Conservation (phyloP, 2,888 invertebrate species). For the Acleris holmiana region DNA sequence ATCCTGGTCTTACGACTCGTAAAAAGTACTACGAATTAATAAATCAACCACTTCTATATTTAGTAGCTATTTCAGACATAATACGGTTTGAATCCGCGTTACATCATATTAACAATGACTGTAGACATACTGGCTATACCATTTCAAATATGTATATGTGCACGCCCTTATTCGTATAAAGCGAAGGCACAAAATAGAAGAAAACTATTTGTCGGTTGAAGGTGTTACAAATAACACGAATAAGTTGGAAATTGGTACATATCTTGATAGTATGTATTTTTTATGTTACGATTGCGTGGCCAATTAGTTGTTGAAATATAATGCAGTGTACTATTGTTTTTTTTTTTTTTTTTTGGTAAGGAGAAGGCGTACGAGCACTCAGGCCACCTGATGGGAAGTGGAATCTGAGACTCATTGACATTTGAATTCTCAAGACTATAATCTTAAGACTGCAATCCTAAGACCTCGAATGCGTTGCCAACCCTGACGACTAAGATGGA, state of each 20-base stretch:
- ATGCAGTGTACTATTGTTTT: too few relatives aligned
- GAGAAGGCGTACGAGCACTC: too few relatives aligned
- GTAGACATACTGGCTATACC: conserved; percentile 13
- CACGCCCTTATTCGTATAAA: neutral
- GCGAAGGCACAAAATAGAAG: neutral
- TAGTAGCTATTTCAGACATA: conserved; percentile 54
- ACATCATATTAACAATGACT: conserved; percentile 40
- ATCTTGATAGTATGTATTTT: conserved; percentile 32
- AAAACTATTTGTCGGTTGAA: conserved; percentile 2
- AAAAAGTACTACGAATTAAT: conserved; percentile 34
- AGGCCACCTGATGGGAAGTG: too few relatives aligned
- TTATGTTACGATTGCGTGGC: conserved; percentile 11
- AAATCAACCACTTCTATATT: conserved; percentile 48
- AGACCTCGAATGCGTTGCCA: too few relatives aligned
- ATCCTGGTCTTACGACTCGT: conserved; percentile 49
- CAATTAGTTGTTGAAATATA: neutral
- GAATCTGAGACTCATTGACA: too few relatives aligned
- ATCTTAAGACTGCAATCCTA: too few relatives aligned
- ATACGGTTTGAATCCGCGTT: conserved; percentile 46
- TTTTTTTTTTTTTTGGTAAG: too few relatives aligned
- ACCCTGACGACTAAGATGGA: too few relatives aligned
- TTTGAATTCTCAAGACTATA: too few relatives aligned
- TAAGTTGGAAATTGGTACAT: conserved; percentile 26
- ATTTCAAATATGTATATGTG: neutral
- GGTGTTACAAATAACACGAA: conserved; percentile 18